Percentiles rank a stretch among this genome's conserved stretches.
Evolutionary conservation across 2,888 invertebrate genomes (phyloP).

Genomic region (Tipula unca): DNA sequence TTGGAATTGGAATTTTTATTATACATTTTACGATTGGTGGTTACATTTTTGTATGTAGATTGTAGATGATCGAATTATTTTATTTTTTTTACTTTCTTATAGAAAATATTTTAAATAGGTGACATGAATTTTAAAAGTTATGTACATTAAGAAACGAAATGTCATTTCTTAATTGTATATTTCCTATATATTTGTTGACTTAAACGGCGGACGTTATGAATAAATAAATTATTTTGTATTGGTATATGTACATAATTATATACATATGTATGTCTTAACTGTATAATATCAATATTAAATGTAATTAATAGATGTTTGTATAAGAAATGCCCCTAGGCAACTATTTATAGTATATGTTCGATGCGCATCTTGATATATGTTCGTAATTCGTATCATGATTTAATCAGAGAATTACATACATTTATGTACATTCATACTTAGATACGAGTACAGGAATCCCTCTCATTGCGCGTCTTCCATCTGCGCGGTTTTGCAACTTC

Average conservation of each 20-base stretch:
- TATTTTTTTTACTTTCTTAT: neutral
- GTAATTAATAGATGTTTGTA: neutral
- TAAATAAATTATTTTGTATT: neutral
- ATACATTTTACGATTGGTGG: neutral
- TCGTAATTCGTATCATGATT: too few relatives aligned
- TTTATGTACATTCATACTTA: too few relatives aligned
- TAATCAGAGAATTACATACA: too few relatives aligned
- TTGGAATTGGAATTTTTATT: neutral
- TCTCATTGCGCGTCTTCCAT: too few relatives aligned
- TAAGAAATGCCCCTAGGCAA: neutral
- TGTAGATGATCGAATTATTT: neutral
- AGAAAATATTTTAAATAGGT: neutral
- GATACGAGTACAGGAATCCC: too few relatives aligned
- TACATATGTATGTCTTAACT: neutral
- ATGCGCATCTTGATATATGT: neutral
- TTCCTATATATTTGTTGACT: neutral
- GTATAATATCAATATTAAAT: neutral
- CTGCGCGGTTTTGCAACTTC: too few relatives aligned
- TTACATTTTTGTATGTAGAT: neutral
- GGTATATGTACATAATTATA: too few relatives aligned
- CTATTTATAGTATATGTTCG: neutral
- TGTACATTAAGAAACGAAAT: neutral
- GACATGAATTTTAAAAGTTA: neutral
- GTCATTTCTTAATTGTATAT: neutral
- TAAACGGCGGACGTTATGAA: neutral